A percentile compares a stretch with the other conserved stretches of the same genome.
phyloP scores from a whole-genome alignment of 2,888 invertebrate genomes.

The Drosophila incognita region DNA sequence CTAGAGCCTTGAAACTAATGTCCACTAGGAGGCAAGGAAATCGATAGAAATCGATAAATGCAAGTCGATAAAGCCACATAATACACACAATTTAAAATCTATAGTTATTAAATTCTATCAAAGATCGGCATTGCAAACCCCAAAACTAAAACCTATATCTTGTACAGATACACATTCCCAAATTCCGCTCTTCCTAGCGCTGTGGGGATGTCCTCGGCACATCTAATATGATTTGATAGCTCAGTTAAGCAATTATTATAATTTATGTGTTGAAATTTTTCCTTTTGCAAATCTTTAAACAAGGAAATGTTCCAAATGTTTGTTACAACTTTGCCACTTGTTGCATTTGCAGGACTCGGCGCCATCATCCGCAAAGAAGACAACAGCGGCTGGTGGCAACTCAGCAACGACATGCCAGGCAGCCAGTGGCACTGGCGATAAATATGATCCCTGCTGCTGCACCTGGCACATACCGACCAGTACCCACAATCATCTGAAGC shows the following conservation, averaged over 20 bases:
- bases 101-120: neutral
- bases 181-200: neutral
- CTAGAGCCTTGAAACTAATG: neutral
- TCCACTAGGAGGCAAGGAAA: neutral
- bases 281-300: neutral
- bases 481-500: conserved; percentile 85
- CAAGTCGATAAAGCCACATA: neutral
- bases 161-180: neutral
- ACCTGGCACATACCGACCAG: conserved; percentile 83
- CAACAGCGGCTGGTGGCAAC: neutral
- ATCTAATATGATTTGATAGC: neutral
- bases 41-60: neutral
- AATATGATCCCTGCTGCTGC: conserved; percentile 82
- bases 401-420: conserved; percentile 8
- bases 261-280: neutral
- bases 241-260: neutral
- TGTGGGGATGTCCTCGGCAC: too few species aligned
- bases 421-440: conserved; percentile 33
- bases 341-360: conserved; percentile 31
- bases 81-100: neutral
- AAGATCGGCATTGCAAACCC: too few species aligned
- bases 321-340: neutral
- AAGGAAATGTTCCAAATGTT: neutral
- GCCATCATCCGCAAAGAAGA: conserved; percentile 24
- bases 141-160: neutral